Base-by-base conservation (phyloP, 2,888 invertebrate species). In the Orthonevra nobilis region DNA sequence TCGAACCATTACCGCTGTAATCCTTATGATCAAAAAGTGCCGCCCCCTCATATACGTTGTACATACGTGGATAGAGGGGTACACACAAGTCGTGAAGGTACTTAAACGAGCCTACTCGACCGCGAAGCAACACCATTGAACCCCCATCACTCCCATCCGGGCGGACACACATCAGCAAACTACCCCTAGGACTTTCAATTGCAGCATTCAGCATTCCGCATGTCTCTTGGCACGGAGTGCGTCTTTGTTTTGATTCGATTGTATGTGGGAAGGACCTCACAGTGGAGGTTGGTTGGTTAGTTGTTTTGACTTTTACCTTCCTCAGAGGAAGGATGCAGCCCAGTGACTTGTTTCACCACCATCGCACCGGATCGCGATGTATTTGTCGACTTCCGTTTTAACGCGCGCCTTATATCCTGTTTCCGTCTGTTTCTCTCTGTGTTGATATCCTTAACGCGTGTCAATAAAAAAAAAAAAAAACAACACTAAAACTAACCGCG, bases 191-290 rank as follows among this genome's bases (percentile, higher is more conserved):
- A 60, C 17, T 46, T 60, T 63, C 30, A 38, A 50, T 63, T 63
- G 63, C 63, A 66, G 79, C 60, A 79, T 79, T 79, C 72, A 79
- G 77, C 69, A 73, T 61, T 79, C 73, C 79, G 79, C 79, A 79
- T 79, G 73, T 73, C 46, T 70, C 70, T 26, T 32, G 66, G 36
- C 56, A 36, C 36, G 61, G 46, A 61, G 56, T 66, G 72, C 52
- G 72, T 60, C 79, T 73, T 79, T 79, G 79, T 66, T 79, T 73
- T 77, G 64, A 77, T 58, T 77, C 77, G 44, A 79, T 73, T 72
- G 73, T 79, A 63, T 73, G 72, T 60, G 42, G 60, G 60, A 14
- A n/a, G 15, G 20, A n/a, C n/a, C n/a, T n/a, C n/a, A n/a, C n/a
- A n/a, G n/a, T n/a, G n/a, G n/a, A n/a, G n/a, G n/a, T n/a, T n/a